Percentiles rank a stretch among this genome's conserved stretches.
Evolutionary conservation across 1,140 invertebrate species (phyloP).

Genomic region (Tetramorium simillimum): DNA sequence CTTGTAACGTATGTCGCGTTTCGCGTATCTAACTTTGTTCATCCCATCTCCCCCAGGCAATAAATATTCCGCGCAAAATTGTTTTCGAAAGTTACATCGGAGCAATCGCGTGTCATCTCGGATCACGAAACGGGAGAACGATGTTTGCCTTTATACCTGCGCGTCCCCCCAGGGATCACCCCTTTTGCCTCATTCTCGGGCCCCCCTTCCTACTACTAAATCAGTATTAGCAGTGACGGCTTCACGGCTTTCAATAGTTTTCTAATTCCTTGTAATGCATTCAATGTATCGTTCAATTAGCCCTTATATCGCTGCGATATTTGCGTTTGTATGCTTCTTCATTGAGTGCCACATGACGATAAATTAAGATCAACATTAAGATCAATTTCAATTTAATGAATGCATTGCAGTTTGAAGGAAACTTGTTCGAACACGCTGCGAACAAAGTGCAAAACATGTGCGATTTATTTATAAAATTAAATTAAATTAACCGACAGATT

Average conservation of each 20-base stretch:
- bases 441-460: neutral
- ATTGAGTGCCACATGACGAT: neutral
- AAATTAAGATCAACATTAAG: neutral
- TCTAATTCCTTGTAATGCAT: constrained; percentile 5
- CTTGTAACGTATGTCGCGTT: constrained; percentile 31
- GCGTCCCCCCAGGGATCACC: constrained; percentile 1
- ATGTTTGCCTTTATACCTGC: constrained; percentile 58
- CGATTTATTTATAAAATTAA: neutral
- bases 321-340: neutral
- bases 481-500: neutral
- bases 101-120: constrained; percentile 42
- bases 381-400: neutral
- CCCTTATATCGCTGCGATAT: neutral
- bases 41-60: constrained; percentile 22
- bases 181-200: constrained; percentile 1
- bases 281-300: constrained; percentile 23
- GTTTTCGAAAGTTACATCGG: constrained; percentile 37
- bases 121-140: constrained; percentile 5
- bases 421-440: neutral
- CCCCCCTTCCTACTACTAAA: constrained; percentile 42
- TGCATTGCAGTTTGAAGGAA: neutral
- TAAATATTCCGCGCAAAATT: constrained; percentile 43
- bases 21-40: constrained; percentile 38
- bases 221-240: constrained; percentile 45
- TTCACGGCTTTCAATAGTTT: neutral